A percentile compares a stretch with the other conserved stretches of the same genome.
phyloP scores from a whole-genome alignment of 2,113 vertebrate species.

The Phocoena phocoena region DNA sequence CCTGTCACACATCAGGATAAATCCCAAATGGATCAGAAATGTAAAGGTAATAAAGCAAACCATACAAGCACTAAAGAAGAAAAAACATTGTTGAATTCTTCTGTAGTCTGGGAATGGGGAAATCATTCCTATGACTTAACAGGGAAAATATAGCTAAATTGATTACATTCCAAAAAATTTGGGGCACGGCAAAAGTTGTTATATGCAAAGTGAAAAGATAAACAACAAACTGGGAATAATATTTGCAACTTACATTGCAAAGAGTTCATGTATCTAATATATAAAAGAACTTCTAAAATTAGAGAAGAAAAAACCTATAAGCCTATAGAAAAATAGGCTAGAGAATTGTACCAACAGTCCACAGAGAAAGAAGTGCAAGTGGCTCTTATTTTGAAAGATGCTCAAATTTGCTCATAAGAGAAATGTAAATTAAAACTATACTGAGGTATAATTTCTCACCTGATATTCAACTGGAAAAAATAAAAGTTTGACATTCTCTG shows the following conservation, averaged over 20 bases:
- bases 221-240: background rate
- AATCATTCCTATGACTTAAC: background rate
- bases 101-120: background rate
- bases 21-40: conserved; percentile 12
- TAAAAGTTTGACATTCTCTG: background rate
- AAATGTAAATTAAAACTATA: conserved; percentile 13
- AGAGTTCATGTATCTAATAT: background rate
- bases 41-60: background rate
- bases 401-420: background rate
- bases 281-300: conserved; percentile 5
- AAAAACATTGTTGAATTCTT: conserved; percentile 9
- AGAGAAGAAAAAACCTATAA: background rate
- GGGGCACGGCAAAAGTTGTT: background rate
- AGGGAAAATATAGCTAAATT: background rate
- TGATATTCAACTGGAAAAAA: background rate
- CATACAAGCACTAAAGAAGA: background rate
- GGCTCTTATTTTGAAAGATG: background rate
- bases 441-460: background rate
- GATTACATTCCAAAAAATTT: background rate
- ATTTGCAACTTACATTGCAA: background rate
- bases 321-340: background rate
- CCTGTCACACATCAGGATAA: background rate
- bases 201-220: background rate
- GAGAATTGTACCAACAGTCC: background rate
- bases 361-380: background rate